phyloP scores from a whole-genome alignment of 2,113 vertebrate genomes.

The Hemicordylus capensis region DNA sequence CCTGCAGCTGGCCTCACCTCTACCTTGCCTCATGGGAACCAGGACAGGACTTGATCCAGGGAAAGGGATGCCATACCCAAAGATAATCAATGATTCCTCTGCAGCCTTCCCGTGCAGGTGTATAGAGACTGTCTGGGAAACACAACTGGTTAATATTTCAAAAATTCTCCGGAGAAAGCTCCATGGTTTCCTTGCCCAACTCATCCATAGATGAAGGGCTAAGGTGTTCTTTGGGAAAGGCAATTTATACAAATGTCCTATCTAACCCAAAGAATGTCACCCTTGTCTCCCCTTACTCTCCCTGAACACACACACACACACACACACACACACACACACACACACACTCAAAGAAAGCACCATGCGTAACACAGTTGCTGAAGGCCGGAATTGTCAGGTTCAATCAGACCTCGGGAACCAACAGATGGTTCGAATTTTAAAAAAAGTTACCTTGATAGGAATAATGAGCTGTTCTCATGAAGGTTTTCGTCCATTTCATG shows the following conservation, averaged over 20 bases:
- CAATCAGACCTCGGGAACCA: conserved; percentile 71
- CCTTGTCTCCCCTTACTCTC: conserved; percentile 31
- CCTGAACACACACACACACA: accelerated
- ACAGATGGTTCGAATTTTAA: conserved; percentile 79
- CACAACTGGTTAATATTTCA: neutral
- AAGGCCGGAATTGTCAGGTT: conserved; percentile 69
- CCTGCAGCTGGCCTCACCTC: too few species aligned
- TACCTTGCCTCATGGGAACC: too few species aligned
- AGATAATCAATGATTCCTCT: neutral
- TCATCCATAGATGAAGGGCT: neutral
- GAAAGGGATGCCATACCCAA: neutral
- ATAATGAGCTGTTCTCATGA: conserved; percentile 71
- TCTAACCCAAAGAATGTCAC: neutral
- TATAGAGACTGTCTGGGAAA: neutral
- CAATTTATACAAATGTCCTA: conserved; percentile 1
- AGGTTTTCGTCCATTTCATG: conserved; percentile 57
- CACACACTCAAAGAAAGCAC: conserved; percentile 24
- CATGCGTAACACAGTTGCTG: conserved; percentile 71
- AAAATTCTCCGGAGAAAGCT: neutral
- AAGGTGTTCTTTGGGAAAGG: accelerated
- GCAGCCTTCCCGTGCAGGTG: neutral
- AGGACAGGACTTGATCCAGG: too few species aligned
- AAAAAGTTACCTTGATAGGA: conserved; percentile 73
- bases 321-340: too few species aligned
- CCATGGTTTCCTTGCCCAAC: neutral